Evolutionary conservation across 2,888 invertebrate species (phyloP).

Genomic region (Lepas anatifera): DNA sequence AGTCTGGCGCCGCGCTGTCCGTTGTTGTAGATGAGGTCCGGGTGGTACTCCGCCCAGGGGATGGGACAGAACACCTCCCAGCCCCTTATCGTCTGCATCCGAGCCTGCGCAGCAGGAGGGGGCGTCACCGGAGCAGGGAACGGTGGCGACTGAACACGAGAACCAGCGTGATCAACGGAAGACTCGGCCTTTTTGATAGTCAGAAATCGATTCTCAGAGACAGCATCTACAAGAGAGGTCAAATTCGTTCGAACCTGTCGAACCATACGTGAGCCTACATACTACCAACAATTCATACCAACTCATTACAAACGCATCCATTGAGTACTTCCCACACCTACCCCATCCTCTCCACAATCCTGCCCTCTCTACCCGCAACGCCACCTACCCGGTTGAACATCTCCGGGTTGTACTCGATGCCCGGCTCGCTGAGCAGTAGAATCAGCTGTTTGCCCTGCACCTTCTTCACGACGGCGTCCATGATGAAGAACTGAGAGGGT

Average conservation of each 20-base stretch:
- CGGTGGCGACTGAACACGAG: too few species aligned
- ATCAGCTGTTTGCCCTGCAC: background rate
- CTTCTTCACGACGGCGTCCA: background rate
- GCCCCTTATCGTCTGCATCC: constrained; percentile 84
- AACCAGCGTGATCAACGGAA: too few species aligned
- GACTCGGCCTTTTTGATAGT: too few species aligned
- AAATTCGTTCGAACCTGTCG: too few species aligned
- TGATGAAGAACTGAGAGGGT: constrained; percentile 7
- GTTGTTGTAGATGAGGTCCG: constrained; percentile 35
- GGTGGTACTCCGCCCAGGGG: constrained; percentile 77
- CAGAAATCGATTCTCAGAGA: too few species aligned
- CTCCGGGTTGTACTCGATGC: background rate
- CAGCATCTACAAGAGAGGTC: too few species aligned
- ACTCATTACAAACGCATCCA: too few species aligned
- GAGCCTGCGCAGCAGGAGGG: constrained; percentile 38
- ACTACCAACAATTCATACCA: too few species aligned
- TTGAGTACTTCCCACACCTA: too few species aligned
- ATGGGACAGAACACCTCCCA: constrained; percentile 83
- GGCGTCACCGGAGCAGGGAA: too few species aligned
- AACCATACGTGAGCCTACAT: too few species aligned
- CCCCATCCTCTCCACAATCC: background rate
- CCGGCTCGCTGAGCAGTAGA: background rate
- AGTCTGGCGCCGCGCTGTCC: constrained; percentile 31
- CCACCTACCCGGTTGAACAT: constrained; percentile 2
- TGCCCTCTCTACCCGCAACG: too few species aligned